Conservation (phyloP, 2,113 vertebrate species). For the Pseudopodoces humilis region DNA sequence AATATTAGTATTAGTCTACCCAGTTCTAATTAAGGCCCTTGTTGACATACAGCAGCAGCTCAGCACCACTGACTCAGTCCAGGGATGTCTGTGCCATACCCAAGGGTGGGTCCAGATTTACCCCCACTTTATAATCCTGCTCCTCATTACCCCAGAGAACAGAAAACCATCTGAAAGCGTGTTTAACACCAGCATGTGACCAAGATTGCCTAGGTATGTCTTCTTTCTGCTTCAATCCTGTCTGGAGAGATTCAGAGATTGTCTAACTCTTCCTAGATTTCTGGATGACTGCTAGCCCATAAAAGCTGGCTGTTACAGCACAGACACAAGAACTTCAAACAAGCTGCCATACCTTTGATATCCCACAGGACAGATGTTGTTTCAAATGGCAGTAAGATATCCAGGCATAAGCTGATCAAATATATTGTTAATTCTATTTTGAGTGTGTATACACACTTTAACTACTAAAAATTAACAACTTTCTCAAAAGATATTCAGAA, state of each 20-base stretch:
- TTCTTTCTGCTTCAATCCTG: constrained; percentile 10
- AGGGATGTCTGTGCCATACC: not conserved
- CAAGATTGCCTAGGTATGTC: not conserved
- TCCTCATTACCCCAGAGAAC: not conserved
- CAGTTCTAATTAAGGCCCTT: not conserved
- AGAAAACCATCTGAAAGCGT: not conserved
- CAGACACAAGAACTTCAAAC: not conserved
- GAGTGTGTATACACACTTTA: not conserved
- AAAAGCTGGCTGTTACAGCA: not conserved
- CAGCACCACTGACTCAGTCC: not conserved
- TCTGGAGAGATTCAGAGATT: not conserved
- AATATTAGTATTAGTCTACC: not conserved
- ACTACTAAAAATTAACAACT: not conserved
- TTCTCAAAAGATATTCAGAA: not conserved
- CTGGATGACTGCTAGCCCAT: not conserved
- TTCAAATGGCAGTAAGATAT: not conserved
- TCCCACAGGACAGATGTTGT: not conserved
- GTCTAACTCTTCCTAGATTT: not conserved
- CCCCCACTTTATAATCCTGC: not conserved
- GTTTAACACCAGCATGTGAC: not conserved
- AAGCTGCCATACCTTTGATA: not conserved
- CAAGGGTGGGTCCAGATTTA: not conserved
- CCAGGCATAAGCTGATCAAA: not conserved
- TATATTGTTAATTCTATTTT: not conserved
- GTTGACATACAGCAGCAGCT: not conserved